Evolutionary conservation across 2,797 vertebrate species (phyloP), one percentile per base, ranked within the genome.

Genomic region (Sylvilagus floridanus): DNA sequence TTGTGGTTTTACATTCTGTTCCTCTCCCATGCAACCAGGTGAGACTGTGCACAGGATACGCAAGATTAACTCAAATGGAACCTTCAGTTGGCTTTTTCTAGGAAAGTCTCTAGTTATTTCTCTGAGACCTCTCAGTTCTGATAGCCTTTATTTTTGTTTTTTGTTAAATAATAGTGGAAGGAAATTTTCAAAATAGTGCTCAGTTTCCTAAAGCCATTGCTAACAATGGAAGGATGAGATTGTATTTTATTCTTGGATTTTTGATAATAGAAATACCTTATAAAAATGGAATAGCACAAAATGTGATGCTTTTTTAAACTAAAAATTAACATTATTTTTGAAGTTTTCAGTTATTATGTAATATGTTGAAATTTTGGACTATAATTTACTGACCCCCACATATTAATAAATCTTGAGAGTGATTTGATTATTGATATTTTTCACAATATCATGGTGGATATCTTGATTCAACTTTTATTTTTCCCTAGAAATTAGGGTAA

Each of bases 291-390:
- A 47, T 47, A 47, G 42, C 42, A 47, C 42, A 47, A 47, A 9
- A 47, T 47, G 42, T 47, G 42, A 47, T 47, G 42, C 42, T 47
- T 47, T 47, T 47, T 47, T 47, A 47, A 47, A 47, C 42, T 47
- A 9, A 47, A 47, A 47, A 47, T 47, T 47, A 47, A 47, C 42
- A 47, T 47, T 47, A 47, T 47, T 47, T 47, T 72, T 83, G 63
- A 93, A 37, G 37, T 66, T 83, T 86, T 81, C 26, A n/a, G 35
- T 90, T 91, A 65, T 81, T 52, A 6, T 35, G 68, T 85, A n/a
- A 30, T 91, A 32, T 84, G 60, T 88, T 91, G 93, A 90, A 84
- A 76, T 35, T 68, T 75, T 69, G n/a, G 89, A 83, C 35, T 63
- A 4, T 89, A 78, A 24, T 73, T 95, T 84, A 87, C 26, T 62